These are phyloP conservation scores for Tridacna crocea DNA, from an alignment of 2,888 invertebrate species.

Conservation along the genomic window DNA sequence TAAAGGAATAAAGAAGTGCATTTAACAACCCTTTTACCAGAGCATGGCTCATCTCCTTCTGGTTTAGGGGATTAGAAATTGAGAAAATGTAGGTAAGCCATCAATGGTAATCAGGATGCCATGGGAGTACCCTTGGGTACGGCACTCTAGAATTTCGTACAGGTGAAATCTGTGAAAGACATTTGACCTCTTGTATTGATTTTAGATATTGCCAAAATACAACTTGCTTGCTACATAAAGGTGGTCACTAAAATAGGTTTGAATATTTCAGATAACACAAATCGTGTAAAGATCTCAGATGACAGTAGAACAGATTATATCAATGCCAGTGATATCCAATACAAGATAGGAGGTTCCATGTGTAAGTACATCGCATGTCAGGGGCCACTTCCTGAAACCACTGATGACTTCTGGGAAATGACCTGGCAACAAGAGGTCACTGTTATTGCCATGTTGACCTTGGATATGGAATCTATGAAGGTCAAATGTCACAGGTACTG, in stretches of 20 bases:
- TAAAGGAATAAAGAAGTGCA: too few species aligned
- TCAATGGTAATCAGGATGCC: too few species aligned
- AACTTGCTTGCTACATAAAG: too few species aligned
- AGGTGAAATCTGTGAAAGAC: too few species aligned
- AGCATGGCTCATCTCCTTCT: too few species aligned
- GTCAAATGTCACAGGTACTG: conserved; percentile 98
- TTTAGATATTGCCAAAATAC: too few species aligned
- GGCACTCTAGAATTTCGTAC: too few species aligned
- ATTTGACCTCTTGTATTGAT: too few species aligned
- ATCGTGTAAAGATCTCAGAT: conserved; percentile 73
- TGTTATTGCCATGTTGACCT: conserved; percentile 94
- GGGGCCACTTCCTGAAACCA: conserved; percentile 96
- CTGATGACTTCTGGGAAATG: conserved; percentile 98
- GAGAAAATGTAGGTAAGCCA: too few species aligned
- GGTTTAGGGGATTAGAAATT: too few species aligned
- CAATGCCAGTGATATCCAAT: conserved; percentile 80
- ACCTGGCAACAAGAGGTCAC: conserved; percentile 97
- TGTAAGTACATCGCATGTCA: conserved; percentile 81
- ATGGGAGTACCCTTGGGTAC: too few species aligned
- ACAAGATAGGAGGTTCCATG: conserved; percentile 62
- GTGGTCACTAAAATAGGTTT: neutral
- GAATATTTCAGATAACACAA: conserved; percentile 77
- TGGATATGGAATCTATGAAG: conserved; percentile 94
- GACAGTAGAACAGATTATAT: conserved; percentile 76
- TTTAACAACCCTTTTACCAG: too few species aligned